Evolutionary conservation across 2,888 invertebrate species (phyloP).

Genomic region (Dryomyza anilis): DNA sequence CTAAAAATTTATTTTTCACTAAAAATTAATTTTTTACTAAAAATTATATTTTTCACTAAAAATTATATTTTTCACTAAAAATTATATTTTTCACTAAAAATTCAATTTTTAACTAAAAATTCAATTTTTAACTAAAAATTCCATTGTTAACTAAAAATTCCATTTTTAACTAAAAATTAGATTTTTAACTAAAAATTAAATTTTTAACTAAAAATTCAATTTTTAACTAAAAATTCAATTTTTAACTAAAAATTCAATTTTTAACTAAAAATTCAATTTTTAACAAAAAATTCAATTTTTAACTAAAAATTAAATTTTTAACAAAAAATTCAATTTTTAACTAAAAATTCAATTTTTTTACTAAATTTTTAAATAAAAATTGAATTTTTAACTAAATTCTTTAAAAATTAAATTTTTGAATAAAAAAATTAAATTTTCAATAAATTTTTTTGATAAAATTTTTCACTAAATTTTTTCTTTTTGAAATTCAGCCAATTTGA

Average conservation of each 20-base stretch:
- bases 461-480: background rate
- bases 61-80: background rate
- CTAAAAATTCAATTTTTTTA: background rate
- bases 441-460: background rate
- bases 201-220: background rate
- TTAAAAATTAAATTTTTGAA: background rate
- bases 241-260: constrained; percentile 1
- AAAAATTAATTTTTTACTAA: background rate
- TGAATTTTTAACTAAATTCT: too few species aligned
- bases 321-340: background rate
- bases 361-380: background rate
- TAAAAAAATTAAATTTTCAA: background rate
- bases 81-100: background rate
- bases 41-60: background rate
- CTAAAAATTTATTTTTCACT: background rate
- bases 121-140: too few species aligned
- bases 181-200: background rate
- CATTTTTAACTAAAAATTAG: background rate
- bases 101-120: background rate
- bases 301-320: background rate
- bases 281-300: background rate
- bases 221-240: background rate
- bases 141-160: too few species aligned
- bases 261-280: background rate
- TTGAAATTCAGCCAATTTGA: background rate